These are phyloP conservation scores for Caligus rogercresseyi DNA, from an alignment of 1,140 invertebrate genomes.

Conservation along the genomic window DNA sequence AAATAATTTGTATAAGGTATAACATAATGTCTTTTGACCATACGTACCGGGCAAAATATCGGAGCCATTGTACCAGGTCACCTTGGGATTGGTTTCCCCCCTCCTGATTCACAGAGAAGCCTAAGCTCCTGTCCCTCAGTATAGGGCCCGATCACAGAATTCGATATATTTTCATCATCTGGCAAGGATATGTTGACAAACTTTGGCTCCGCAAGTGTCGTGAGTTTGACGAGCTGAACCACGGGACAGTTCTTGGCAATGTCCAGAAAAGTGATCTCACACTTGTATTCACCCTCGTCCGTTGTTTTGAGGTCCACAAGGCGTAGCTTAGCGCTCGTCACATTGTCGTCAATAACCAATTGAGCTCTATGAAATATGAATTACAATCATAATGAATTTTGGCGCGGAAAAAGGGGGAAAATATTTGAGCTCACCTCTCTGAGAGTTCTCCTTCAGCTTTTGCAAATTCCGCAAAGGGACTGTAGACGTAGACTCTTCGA, in stretches of 20 bases:
- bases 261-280: constrained; percentile 57
- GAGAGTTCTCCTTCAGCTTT: constrained; percentile 51
- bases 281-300: constrained; percentile 64
- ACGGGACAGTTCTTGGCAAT: constrained; percentile 55
- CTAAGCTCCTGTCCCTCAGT: constrained; percentile 46
- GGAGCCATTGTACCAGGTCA: constrained; percentile 29
- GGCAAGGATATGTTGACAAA: constrained; percentile 39
- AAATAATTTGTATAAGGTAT: too few species aligned
- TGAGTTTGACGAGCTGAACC: constrained; percentile 55
- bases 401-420: neutral
- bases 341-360: constrained; percentile 42
- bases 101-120: constrained; percentile 47
- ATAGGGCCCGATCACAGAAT: constrained; percentile 45
- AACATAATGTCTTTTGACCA: too few species aligned
- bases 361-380: constrained; percentile 41
- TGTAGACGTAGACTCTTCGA: constrained; percentile 61
- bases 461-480: constrained; percentile 48
- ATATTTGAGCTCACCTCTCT: constrained; percentile 40
- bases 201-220: constrained; percentile 51
- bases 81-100: constrained; percentile 52
- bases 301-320: constrained; percentile 45
- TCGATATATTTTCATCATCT: constrained; percentile 36
- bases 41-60: constrained; percentile 11
- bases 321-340: constrained; percentile 43
- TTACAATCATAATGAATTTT: neutral